Base-by-base conservation (phyloP, 2,113 vertebrate species). In the Ranitomeya imitator region DNA sequence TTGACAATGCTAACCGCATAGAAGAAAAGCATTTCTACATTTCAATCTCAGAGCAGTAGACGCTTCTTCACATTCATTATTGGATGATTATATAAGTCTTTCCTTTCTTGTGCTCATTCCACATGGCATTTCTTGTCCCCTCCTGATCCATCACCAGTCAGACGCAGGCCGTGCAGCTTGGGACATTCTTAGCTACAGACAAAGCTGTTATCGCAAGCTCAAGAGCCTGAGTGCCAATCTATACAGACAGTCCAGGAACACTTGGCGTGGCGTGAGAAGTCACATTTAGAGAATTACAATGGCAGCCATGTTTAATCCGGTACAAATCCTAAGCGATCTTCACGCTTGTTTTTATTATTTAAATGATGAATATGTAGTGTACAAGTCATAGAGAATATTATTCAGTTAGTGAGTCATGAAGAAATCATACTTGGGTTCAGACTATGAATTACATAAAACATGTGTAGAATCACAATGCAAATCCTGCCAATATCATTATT, bases 161-260 rank as follows among this genome's bases (percentile, higher is more conserved):
- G 51, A 79, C n/a, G 15, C 54, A 31, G n/a, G 54, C 54, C 23
- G 78, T 18, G 78, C 78, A 59, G n/a, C 14, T 18, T 16, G 78
- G 55, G 78, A 80, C 55, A 31, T 80, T 57, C 78, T 57, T 23
- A 26, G 52, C 52, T 26, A 59, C 54, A 59, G 78, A 59, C 55
- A 31, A 31, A 55, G n/a, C n/a, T 59, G 78, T 80, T 80, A 80
- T 60, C 55, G 12, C 55, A 79, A 80, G 55, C 78, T 80, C 78
- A 59, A 59, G 78, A 60, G 78, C 54, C 78, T 26, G 4, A 54
- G 55, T 60, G 55, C 15, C 78, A 60, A 59, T 79, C 52, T 79
- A 54, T 57, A 55, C 78, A 57, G 78, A 79, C 78, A 79, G 2
- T 79, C 18, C 77, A 80, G 78, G n/a, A 55, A 55, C 77, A 57